Percentiles rank a stretch among this genome's conserved stretches.
These are phyloP conservation scores for Pecten maximus DNA, from an alignment of 2,888 invertebrate species.

Conservation along the genomic window DNA sequence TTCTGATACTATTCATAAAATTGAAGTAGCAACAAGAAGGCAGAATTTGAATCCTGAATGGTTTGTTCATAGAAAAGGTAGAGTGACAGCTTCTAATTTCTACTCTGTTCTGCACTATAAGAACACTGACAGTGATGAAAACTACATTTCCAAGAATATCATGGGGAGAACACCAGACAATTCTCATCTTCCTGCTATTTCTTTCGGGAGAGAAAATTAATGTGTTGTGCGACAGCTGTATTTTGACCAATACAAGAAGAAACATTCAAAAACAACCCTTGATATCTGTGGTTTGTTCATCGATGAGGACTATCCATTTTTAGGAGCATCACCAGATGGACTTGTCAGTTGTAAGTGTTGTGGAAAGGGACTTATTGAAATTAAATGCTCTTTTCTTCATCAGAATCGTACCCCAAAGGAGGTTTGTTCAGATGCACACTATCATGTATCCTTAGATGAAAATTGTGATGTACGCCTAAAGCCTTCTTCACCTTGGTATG, in stretches of 20 bases:
- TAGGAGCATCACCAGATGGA: constrained; percentile 51
- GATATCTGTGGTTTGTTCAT: constrained; percentile 38
- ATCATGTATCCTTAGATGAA: constrained; percentile 43
- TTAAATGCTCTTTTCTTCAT: constrained; percentile 47
- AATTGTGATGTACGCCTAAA: constrained; percentile 44
- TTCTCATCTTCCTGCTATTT: neutral
- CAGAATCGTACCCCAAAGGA: constrained; percentile 40
- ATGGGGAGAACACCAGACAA: neutral
- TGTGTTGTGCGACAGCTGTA: constrained; percentile 43
- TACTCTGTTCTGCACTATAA: constrained; percentile 33
- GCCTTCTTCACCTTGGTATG: constrained; percentile 40
- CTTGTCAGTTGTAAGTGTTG: constrained; percentile 47
- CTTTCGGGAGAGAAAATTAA: constrained; percentile 47
- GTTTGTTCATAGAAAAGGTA: constrained; percentile 42
- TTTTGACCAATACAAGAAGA: constrained; percentile 35
- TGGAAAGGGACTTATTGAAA: constrained; percentile 45
- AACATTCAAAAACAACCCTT: constrained; percentile 30
- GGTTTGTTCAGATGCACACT: constrained; percentile 37
- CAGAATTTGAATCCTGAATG: constrained; percentile 41
- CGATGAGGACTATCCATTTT: constrained; percentile 23
- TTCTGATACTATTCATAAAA: neutral
- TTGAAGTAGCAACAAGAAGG: constrained; percentile 39
- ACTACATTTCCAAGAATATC: constrained; percentile 44
- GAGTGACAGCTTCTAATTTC: constrained; percentile 48
- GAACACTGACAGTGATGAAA: constrained; percentile 36